Base-by-base conservation (phyloP, 2,888 invertebrate species). In the Thumatha senex region DNA sequence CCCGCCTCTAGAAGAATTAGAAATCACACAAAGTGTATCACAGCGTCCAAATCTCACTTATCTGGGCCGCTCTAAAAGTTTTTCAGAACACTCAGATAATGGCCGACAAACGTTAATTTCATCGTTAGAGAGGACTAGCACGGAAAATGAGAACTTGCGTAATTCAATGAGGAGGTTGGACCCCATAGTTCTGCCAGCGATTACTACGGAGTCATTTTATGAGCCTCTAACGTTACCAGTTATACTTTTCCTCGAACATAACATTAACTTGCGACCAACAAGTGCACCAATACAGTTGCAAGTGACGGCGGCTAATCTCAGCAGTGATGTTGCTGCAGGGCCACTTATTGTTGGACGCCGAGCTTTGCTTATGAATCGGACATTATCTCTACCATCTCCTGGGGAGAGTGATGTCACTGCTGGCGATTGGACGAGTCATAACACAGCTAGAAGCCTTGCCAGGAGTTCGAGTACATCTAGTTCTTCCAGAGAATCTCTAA, bases 221-320 rank as follows among this genome's bases (percentile, higher is more conserved):
- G 89, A 89, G 58, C 85, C 84, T 18, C 68, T 91, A 35, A 91
- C 91, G 11, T 69, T 91, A 56, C 91, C 91, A 39, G 91, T 91
- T 41, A 89, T 91, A 70, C 73, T 91, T 40, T 91, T 91, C 65
- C 70, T 91, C 56, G 91, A 91, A 56, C 88, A 88, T 63, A 84
- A 89, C 56, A 84, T 89, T 38, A 88, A 90, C 52, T 81, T 89
- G 82, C 74, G 90, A 35, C 91, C 91, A 30, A 89, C 89, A 0
- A 90, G 89, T 64, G 87, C 89, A 10, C 91, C 91, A 2, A 86
- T 91, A 71, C 90, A 90, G 65, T 72, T 90, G 56, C 90, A 90
- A 77, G 86, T 90, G 39, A 88, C 89, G 12, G 87, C 90, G 15
- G 86, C 89, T 1, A 89, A 89, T 75, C 68, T 90, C n/a, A 89